phyloP scores from a whole-genome alignment of 2,113 vertebrate genomes.

The Anolis carolinensis region DNA sequence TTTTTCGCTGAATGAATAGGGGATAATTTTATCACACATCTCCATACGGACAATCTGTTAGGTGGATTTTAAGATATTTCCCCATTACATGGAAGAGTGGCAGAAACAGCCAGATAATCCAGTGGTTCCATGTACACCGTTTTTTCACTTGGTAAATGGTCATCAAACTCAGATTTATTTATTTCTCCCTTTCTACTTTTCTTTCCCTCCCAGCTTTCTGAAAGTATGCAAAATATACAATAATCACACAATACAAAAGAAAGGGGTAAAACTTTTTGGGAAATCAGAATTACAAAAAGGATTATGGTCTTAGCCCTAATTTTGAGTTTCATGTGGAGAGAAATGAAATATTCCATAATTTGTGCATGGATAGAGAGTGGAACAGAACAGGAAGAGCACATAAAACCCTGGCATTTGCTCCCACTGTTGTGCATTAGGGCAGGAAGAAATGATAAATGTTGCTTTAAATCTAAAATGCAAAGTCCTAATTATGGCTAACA shows the following conservation, averaged over 20 bases:
- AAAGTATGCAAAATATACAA: not conserved
- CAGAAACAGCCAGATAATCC: not conserved
- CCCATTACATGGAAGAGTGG: not conserved
- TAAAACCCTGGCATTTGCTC: not conserved
- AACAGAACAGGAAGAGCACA: not conserved
- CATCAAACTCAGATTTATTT: not conserved
- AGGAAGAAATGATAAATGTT: conserved; percentile 28
- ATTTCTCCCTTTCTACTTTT: too few relatives aligned
- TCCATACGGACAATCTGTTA: not conserved
- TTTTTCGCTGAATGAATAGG: not conserved
- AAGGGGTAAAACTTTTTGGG: not conserved
- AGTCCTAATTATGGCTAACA: conserved; percentile 29
- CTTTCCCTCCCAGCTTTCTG: too few relatives aligned
- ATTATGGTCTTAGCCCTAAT: not conserved
- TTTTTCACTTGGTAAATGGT: not conserved
- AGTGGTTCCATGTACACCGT: not conserved
- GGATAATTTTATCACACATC: not conserved
- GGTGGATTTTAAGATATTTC: not conserved
- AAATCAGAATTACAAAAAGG: not conserved
- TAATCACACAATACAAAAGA: not conserved
- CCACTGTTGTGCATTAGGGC: not conserved
- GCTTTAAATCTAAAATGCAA: conserved; percentile 39
- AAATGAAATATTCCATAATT: not conserved
- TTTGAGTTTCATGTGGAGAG: not conserved
- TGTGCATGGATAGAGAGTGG: not conserved